Base-by-base conservation (phyloP, 1,140 invertebrate genomes). In the Phymorhynchus buccinoides region DNA sequence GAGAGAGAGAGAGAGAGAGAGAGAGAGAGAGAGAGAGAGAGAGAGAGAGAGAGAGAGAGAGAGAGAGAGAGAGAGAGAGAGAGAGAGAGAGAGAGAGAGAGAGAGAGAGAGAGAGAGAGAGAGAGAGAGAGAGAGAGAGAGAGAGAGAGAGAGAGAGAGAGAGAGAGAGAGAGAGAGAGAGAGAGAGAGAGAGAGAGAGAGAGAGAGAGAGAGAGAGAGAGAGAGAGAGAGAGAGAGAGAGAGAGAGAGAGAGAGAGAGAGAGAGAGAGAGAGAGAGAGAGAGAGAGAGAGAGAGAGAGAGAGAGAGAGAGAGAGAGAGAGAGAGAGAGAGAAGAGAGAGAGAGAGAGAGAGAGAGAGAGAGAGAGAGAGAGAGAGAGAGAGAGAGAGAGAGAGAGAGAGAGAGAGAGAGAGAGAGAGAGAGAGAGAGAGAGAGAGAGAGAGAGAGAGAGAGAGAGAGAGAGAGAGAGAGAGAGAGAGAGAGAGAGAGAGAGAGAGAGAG, bases 341-440 rank as follows among this genome's bases (percentile, higher is more conserved):
- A 9, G 68, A 27, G 9, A 6, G 27, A 27, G 30, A 27, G 30
- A 35, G 6, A 35, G 68, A 35, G 2, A 32, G n/a, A 35, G 68
- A 1, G 7, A 32, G 30, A 35, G 30, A 4, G 27, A 27, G 27
- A 12, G 9, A 27, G n/a, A 71, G 1, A 32, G 35, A 35, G 30
- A 71, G 68, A 71, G 30, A 22, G 62, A 22, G 62, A 68, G 14
- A 68, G 7, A 68, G 27, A 22, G 62, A 27, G 14, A 68, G 9
- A 22, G 62, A 27, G 62, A n/a, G 0, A 22, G 68, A 71, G 68
- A 71, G 30, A 71, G 68, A 71, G 6, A 71, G 30, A 35, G 30
- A 71, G 68, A 71, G 35, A 71, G 68, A 71, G 68, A 71, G 68
- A 71, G 68, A 68, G 30, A 71, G 68, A 71, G 68, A 71, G 68